Evolutionary conservation across 2,113 vertebrate species (phyloP), one percentile per base, ranked within the genome.

Genomic region (Apaloderma vittatum): DNA sequence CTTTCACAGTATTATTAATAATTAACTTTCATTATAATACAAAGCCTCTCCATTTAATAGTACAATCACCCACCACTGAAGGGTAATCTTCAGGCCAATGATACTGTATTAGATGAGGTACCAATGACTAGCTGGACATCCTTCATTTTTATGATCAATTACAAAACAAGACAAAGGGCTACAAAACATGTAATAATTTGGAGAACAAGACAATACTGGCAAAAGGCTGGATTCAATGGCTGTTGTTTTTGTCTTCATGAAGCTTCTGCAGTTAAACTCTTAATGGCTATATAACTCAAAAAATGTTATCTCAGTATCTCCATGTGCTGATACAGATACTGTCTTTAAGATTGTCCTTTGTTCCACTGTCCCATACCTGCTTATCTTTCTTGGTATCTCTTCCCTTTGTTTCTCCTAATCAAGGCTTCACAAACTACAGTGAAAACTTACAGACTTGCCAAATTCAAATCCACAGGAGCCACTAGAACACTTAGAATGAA

Each of bases 21-120:
- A 94, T 97, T 96, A 92, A 90, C n/a, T 67, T 51, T 14, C n/a
- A 52, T 73, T 93, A 65, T 40, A 68, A 55, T 10, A n/a, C 20
- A 62, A 83, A 88, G 45, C 8, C 34, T 87, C 46, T 88, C 62
- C 67, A 84, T 70, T 43, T 29, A 66, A 67, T 32, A 86, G 51
- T 22, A 75, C 59, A 37, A 65, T 67, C 51, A 46, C 19, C 88
- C 55, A 91, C n/a, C 63, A 81, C n/a, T 32, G 45, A 58, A 90
- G 27, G 36, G 32, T 45, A 36, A 82, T 95, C 88, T 91, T 52
- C 87, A 93, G 45, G 27, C 52, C 76, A 88, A 36, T 62, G 88
- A 88, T 65, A 74, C 59, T n/a, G 32, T 52, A 72, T 63, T 8
- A 34, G 75, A 91, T 59, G 49, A 92, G 54, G 34, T 22, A 81